Base-by-base conservation (phyloP, 1,140 invertebrate genomes). In the Drosophila pseudoobscura region DNA sequence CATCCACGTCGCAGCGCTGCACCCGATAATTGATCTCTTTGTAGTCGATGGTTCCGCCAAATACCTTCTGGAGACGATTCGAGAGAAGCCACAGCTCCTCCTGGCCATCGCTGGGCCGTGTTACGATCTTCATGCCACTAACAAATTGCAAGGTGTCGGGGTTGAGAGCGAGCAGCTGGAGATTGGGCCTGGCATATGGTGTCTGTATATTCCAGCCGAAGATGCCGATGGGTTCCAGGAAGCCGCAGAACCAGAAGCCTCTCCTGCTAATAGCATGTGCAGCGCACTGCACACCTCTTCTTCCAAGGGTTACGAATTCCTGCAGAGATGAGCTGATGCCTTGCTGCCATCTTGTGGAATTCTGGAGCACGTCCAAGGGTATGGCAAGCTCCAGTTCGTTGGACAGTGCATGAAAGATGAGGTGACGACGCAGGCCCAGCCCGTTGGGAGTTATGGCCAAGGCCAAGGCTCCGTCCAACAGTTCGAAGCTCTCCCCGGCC, bases 51-150 rank as follows among this genome's bases (percentile, higher is more conserved):
- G 92, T 92, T 13, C 93, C 94, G 3, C 91, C 94, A 93, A 95
- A 95, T 9, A 94, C 92, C 87, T 93, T 95, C 79, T 95, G 72
- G 20, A 80, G 66, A 13, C 77, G 61, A 71, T 90, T 75, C n/a
- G 72, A 79, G 9, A 89, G 39, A 51, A 79, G 53, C 70, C 88
- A 80, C 7, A 87, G 70, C 6, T 78, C 83, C 35, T 88, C 71
- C 15, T 41, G 26, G 2, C 72, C 72, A 7, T 93, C 93, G 43
- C 92, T 92, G 2, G 91, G 80, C 17, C 93, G 93, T 3, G 79
- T 93, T 1, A 94, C 84, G 3, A 95, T 84, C 92, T 96, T 96
- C 5, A 95, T 61, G 11, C 95, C 95, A 60, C 95, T 95, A 0
- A 94, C 92, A 75, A 96, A 96, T 74, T 94, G 94, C 39, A 94